Percentiles rank a stretch among this genome's conserved stretches.
phyloP scores from a whole-genome alignment of 2,888 invertebrate species.

The Limnephilus lunatus region DNA sequence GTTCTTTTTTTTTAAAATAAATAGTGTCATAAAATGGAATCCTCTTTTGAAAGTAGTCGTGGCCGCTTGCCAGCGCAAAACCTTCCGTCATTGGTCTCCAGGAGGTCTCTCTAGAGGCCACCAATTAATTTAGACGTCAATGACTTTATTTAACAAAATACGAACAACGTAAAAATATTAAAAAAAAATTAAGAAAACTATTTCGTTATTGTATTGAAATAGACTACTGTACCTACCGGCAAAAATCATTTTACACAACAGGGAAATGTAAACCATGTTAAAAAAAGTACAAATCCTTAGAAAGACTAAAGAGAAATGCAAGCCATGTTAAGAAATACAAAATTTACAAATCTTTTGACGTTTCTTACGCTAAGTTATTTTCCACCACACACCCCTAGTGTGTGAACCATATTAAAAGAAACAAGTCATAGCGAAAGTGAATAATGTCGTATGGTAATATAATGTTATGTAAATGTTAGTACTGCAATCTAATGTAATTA shows the following conservation, averaged over 20 bases:
- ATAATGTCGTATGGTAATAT: no score
- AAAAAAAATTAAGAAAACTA: background rate
- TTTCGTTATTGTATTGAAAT: background rate
- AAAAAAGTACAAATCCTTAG: background rate
- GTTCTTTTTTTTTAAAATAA: background rate
- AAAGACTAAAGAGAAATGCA: background rate
- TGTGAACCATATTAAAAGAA: background rate
- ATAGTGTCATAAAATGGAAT: background rate
- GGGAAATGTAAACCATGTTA: background rate
- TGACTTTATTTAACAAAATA: background rate
- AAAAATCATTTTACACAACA: no score
- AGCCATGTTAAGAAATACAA: background rate
- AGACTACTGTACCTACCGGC: background rate
- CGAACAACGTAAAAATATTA: background rate
- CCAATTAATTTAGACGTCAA: background rate
- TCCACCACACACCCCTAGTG: background rate
- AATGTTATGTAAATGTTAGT: no score
- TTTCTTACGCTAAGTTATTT: background rate
- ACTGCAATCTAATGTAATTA: no score
- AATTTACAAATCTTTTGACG: background rate
- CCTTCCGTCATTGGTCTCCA: background rate
- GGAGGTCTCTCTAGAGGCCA: background rate
- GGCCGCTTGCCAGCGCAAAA: background rate
- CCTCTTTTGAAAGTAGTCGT: background rate
- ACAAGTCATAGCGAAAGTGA: background rate